Evolutionary conservation across 2,113 vertebrate genomes (phyloP).

Genomic region (Tretioscincus oriximinensis): DNA sequence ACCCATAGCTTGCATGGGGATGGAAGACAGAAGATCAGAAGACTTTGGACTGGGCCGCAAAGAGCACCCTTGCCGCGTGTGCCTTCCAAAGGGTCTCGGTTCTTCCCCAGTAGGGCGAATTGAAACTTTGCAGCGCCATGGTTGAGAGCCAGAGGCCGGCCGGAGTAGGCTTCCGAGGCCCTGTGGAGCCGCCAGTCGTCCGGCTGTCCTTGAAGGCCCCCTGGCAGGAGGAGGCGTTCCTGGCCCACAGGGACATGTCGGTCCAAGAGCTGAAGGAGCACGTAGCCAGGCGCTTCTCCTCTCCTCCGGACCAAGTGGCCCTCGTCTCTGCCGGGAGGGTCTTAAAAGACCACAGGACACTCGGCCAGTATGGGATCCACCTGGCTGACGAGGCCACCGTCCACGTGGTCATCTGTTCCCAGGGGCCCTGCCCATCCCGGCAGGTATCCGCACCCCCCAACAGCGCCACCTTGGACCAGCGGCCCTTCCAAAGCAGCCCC

Average conservation of each 20-base stretch:
- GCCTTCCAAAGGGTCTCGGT: not conserved
- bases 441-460: not conserved
- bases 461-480: conserved; percentile 52
- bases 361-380: conserved; percentile 57
- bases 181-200: conserved; percentile 54
- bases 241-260: conserved; percentile 56
- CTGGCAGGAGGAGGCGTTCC: conserved; percentile 66
- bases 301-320: conserved; percentile 59
- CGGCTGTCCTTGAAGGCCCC: conserved; percentile 65
- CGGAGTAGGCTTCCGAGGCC: conserved; percentile 16
- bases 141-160: conserved; percentile 54
- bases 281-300: conserved; percentile 59
- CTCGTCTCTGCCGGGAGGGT: conserved; percentile 67
- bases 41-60: not conserved
- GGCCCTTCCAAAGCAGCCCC: conserved; percentile 31
- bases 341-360: conserved; percentile 60
- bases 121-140: conserved; percentile 27
- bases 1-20: not conserved
- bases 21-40: not conserved
- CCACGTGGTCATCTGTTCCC: conserved; percentile 64
- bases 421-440: not conserved
- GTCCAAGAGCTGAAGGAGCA: conserved; percentile 61
- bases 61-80: not conserved
- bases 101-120: not conserved
- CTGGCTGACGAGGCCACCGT: conserved; percentile 45